Evolutionary conservation across 2,888 invertebrate species (phyloP).

Genomic region (Plebejus argus): DNA sequence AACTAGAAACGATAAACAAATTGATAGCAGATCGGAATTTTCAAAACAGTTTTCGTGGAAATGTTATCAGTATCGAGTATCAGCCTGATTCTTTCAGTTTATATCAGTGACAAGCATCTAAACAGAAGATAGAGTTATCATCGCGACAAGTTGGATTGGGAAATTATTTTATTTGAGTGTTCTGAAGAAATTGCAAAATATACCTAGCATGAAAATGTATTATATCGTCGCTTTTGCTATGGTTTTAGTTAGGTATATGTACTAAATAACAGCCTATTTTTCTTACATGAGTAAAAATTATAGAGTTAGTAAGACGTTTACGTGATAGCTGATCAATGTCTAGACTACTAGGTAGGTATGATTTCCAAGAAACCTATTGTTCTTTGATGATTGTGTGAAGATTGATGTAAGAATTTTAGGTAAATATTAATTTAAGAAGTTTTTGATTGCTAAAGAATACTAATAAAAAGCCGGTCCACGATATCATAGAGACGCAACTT

Average conservation of each 20-base stretch:
- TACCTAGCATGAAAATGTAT: neutral
- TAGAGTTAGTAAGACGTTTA: too few relatives aligned
- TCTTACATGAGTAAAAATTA: too few relatives aligned
- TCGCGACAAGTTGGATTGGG: neutral
- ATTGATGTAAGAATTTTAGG: too few relatives aligned
- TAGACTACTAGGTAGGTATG: too few relatives aligned
- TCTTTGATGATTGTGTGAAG: too few relatives aligned
- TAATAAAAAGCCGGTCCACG: too few relatives aligned
- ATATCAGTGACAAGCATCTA: neutral
- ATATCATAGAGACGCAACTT: too few relatives aligned
- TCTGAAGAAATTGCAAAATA: neutral
- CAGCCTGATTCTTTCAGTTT: neutral
- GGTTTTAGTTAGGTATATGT: neutral
- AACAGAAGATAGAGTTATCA: neutral
- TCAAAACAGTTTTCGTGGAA: neutral
- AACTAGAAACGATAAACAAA: neutral
- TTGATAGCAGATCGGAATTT: constrained; percentile 6
- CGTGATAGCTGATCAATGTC: too few relatives aligned
- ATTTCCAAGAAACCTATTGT: too few relatives aligned
- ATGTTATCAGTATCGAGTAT: neutral
- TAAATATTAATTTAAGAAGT: too few relatives aligned
- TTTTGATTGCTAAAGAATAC: too few relatives aligned
- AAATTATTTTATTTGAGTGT: neutral
- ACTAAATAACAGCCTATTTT: too few relatives aligned
- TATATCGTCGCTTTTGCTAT: neutral